Evolutionary conservation across 2,113 vertebrate genomes (phyloP).

Genomic region (Fukomys damarensis): DNA sequence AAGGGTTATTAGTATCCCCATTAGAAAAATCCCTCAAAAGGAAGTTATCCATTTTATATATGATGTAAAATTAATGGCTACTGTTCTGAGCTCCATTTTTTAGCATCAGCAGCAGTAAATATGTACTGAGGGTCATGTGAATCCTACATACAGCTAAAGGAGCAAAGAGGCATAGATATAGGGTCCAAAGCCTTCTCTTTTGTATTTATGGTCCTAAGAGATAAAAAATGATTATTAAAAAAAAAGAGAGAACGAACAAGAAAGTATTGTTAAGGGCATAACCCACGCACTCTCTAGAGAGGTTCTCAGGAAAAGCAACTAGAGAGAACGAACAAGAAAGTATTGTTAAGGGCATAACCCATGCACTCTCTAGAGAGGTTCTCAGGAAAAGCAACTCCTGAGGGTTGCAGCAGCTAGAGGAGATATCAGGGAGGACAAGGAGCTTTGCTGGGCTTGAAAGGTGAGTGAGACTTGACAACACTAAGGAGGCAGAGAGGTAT

Average conservation of each 20-base stretch:
- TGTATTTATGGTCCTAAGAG: background rate
- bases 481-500: fast-evolving
- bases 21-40: background rate
- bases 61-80: background rate
- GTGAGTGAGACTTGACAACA: background rate
- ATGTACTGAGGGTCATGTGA: background rate
- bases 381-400: background rate
- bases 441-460: background rate
- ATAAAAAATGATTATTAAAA: background rate
- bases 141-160: background rate
- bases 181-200: background rate
- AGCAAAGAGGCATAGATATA: background rate
- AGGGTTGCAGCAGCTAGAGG: background rate
- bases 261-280: background rate
- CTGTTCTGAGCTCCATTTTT: background rate
- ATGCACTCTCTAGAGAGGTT: background rate
- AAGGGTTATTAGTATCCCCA: background rate
- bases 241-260: too few relatives aligned
- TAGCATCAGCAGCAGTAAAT: background rate
- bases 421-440: background rate
- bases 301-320: background rate
- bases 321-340: too few relatives aligned
- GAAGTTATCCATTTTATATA: background rate
- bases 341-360: background rate
- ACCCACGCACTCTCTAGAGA: background rate